Evolutionary conservation across 2,888 invertebrate species (phyloP), one percentile per base, ranked within the genome.

Genomic region (Tinea semifulvella): DNA sequence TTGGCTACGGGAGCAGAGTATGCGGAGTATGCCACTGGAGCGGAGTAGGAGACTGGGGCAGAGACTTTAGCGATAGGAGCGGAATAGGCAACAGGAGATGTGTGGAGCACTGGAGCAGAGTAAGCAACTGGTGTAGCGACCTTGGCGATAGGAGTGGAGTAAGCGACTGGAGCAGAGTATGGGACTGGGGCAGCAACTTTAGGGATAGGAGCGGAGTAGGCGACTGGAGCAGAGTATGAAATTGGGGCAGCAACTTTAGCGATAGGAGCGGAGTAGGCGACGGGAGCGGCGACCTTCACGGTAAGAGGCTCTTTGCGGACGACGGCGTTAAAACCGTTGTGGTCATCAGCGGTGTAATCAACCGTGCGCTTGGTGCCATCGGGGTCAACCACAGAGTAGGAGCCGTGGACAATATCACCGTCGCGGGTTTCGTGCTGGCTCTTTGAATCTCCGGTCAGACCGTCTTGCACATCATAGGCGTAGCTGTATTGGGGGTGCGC

Each of bases 331-430:
- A 48, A 48, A 2, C 48, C 48, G 43, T 48, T 48, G 27, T 16
- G 53, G 48, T 31, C 47, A 43, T 47, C 47, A 46, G 69, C 66
- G 40, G 67, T 67, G 58, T 80, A 74, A 39, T 73, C 72, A 1
- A 74, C 70, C 22, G 67, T 74, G 46, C 69, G 60, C 49, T 57
- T 58, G 49, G 57, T 60, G 45, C 69, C 69, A 64, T 72, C 60
- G 55, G 72, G 54, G 50, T 71, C 71, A 31, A 53, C 53, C 20
- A 70, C 52, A 45, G 65, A 79, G 52, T 74, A 72, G 42, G 81
- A 80, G 62, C 63, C 83, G 68, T 71, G 77, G 63, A 79, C 77
- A 38, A 73, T 70, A 39, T 79, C 77, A 26, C 77, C 77, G 47
- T 76, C 69, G 53, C 77, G 75, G 52, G 54, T 66, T 55, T 79